Conservation (phyloP, 2,113 vertebrate genomes). For the Grammomys surdaster region DNA sequence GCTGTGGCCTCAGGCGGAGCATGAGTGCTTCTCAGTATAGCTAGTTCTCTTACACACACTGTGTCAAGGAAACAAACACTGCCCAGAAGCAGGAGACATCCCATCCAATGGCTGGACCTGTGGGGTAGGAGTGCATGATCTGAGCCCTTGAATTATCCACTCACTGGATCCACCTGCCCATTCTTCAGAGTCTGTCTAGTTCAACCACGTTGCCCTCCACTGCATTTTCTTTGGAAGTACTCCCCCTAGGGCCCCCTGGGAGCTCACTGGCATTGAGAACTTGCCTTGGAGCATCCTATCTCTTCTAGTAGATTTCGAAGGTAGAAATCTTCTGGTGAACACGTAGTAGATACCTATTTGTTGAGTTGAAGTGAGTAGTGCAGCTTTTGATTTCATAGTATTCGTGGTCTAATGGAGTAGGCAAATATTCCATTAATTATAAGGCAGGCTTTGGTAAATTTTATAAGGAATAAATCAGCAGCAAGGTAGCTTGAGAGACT, state of each 20-base stretch:
- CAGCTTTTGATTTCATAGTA: neutral
- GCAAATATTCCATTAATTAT: neutral
- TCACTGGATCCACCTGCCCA: neutral
- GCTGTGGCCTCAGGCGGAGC: neutral
- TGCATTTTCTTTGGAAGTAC: neutral
- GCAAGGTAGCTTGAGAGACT: neutral
- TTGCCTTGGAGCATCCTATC: neutral
- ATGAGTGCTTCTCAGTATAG: neutral
- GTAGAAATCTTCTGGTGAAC: slow-evolving; percentile 2
- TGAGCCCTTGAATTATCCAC: neutral
- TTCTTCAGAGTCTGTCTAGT: neutral
- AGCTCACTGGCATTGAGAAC: neutral
- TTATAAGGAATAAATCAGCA: slow-evolving; percentile 18
- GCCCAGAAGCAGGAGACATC: neutral
- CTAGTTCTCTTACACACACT: neutral
- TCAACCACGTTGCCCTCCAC: neutral
- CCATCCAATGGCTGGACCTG: neutral
- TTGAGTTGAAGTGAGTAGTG: neutral
- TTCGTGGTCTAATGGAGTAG: neutral
- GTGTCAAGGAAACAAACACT: neutral
- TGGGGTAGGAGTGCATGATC: neutral
- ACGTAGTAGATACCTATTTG: neutral
- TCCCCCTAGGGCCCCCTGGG: neutral
- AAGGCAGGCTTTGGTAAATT: slow-evolving; percentile 2
- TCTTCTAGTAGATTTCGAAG: neutral